A percentile compares a stretch with the other conserved stretches of the same genome.
Conservation (phyloP, 35 echinoderm and acorn worm species). For the Hemicentrotus pulcherrimus region DNA sequence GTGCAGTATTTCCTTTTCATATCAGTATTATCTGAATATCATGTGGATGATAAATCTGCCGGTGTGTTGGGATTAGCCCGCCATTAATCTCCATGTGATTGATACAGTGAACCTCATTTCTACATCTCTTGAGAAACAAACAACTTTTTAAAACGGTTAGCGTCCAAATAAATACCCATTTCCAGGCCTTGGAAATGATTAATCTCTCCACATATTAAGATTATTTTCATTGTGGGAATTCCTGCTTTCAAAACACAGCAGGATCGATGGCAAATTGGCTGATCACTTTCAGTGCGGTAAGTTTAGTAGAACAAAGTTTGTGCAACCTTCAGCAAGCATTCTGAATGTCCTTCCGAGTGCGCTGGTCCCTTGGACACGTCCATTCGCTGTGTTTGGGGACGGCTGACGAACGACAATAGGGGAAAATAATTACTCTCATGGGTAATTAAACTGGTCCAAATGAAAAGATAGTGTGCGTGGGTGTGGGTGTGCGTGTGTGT, state of each 20-base stretch:
- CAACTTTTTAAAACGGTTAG: not conserved
- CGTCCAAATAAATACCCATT: not conserved
- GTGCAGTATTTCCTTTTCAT: not conserved
- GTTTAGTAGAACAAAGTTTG: not conserved
- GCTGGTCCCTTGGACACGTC: not conserved
- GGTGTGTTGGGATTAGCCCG: not conserved
- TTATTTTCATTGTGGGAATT: not conserved
- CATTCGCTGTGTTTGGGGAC: not conserved
- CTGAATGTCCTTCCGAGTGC: not conserved
- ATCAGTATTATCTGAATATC: not conserved
- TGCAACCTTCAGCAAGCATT: not conserved
- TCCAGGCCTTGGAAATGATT: not conserved
- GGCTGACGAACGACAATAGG: not conserved
- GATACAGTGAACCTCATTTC: not conserved
- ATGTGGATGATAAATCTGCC: not conserved
- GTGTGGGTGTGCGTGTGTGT: too few species aligned
- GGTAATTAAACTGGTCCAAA: not conserved
- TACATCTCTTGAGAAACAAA: not conserved
- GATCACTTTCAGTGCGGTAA: not conserved
- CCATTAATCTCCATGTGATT: not conserved
- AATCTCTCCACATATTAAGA: not conserved
- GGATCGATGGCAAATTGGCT: not conserved
- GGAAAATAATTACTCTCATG: not conserved
- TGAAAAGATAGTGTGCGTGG: not conserved
- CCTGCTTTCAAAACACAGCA: not conserved